These are phyloP conservation scores for Casuarius casuarius DNA, from an alignment of 2,113 vertebrate species.

Conservation along the genomic window DNA sequence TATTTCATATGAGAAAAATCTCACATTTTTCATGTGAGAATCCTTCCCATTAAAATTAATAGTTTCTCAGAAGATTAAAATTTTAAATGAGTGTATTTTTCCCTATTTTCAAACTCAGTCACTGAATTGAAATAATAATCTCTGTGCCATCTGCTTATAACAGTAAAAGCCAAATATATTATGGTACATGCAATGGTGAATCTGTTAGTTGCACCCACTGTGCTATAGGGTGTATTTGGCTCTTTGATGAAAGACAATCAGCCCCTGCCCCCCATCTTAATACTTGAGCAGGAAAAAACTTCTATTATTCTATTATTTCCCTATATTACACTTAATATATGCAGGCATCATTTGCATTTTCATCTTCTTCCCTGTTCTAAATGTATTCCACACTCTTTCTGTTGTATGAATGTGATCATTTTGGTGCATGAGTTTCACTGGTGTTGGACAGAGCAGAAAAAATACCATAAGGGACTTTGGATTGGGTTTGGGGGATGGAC, in stretches of 20 bases:
- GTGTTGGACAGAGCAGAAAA: neutral
- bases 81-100: neutral
- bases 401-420: neutral
- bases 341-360: neutral
- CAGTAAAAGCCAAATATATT: neutral
- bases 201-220: neutral
- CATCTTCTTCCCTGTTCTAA: neutral
- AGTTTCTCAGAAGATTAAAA: neutral
- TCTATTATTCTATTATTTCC: neutral
- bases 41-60: neutral
- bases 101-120: neutral
- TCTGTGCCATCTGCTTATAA: neutral
- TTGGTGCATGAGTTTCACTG: neutral
- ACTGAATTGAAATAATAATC: neutral
- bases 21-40: neutral
- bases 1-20: neutral
- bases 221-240: neutral
- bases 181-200: neutral
- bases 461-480: neutral
- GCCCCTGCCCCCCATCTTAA: neutral
- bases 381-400: neutral
- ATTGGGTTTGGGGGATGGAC: neutral
- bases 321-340: neutral
- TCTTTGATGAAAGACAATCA: neutral
- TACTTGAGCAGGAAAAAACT: neutral